These are phyloP conservation scores for Brachionus manjavacas DNA, from an alignment of 1,140 invertebrate species.

Conservation along the genomic window DNA sequence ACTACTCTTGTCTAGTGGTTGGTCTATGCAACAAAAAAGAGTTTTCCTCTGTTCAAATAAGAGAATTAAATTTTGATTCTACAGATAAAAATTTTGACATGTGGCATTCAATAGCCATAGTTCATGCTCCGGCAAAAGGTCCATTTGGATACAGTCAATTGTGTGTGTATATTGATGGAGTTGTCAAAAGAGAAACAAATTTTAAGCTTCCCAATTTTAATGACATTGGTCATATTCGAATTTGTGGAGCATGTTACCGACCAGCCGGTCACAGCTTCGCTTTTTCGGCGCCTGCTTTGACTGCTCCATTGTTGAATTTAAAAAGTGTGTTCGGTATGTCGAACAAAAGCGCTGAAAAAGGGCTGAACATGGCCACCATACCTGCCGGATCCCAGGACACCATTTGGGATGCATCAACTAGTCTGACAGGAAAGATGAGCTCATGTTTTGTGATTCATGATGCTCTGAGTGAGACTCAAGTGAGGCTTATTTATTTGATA, in stretches of 20 bases:
- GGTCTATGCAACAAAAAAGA: slow-evolving; percentile 63
- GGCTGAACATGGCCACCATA: not conserved
- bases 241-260: slow-evolving; percentile 9
- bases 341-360: not conserved
- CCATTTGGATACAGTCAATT: slow-evolving; percentile 65
- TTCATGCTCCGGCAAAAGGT: slow-evolving; percentile 61
- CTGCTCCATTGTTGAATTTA: slow-evolving; percentile 24
- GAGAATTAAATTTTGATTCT: slow-evolving; percentile 56
- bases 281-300: not conserved
- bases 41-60: slow-evolving; percentile 60
- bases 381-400: slow-evolving; percentile 27
- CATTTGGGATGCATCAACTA: not conserved
- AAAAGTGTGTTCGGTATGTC: slow-evolving; percentile 2
- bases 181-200: slow-evolving; percentile 51
- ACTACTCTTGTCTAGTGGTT: slow-evolving; percentile 60
- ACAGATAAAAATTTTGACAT: slow-evolving; percentile 56
- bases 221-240: not conserved
- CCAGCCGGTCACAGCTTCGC: not conserved
- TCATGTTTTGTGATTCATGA: slow-evolving; percentile 34
- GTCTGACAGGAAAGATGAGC: slow-evolving; percentile 22
- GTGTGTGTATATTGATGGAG: slow-evolving; percentile 64
- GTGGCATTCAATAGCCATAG: slow-evolving; percentile 63
- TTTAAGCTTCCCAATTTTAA: slow-evolving; percentile 22
- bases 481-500: not conserved
- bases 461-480: slow-evolving; percentile 8